These are phyloP conservation scores for Sebastes goodei DNA, from an alignment of 2,797 vertebrate species.

Conservation along the genomic window DNA sequence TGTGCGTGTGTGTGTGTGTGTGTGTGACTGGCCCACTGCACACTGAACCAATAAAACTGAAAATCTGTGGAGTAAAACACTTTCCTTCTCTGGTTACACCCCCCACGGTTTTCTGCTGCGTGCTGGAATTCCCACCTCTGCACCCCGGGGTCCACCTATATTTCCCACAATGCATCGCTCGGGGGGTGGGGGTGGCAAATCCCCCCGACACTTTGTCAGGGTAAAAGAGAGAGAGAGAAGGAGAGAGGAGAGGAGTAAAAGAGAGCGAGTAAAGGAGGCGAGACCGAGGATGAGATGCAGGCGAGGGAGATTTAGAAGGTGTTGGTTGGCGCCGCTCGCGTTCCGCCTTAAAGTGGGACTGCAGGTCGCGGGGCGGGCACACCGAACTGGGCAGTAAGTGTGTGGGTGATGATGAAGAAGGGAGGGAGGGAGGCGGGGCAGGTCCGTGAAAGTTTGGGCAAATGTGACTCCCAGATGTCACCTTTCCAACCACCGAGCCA, in stretches of 20 bases:
- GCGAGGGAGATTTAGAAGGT: slow-evolving; percentile 37
- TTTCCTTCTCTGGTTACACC: slow-evolving; percentile 82
- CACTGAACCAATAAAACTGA: slow-evolving; percentile 86
- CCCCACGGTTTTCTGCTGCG: slow-evolving; percentile 66
- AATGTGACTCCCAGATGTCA: slow-evolving; percentile 72
- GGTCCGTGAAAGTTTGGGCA: slow-evolving; percentile 87
- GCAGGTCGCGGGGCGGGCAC: slow-evolving; percentile 19
- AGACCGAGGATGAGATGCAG: slow-evolving; percentile 14
- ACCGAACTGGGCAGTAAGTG: slow-evolving; percentile 62
- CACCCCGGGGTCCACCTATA: slow-evolving; percentile 76
- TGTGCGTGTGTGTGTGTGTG: background rate
- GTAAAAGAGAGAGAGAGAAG: background rate
- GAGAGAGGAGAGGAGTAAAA: background rate
- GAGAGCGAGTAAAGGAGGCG: slow-evolving; percentile 5
- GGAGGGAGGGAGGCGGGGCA: slow-evolving; percentile 58
- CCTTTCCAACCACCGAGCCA: slow-evolving; percentile 32
- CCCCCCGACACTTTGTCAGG: slow-evolving; percentile 15
- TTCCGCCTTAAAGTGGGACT: background rate
- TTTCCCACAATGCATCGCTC: slow-evolving; percentile 65
- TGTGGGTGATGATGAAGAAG: slow-evolving; percentile 79
- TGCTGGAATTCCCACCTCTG: slow-evolving; percentile 84
- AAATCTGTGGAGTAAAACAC: slow-evolving; percentile 85
- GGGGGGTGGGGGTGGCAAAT: background rate
- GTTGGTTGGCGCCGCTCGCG: slow-evolving; percentile 16
- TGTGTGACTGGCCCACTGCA: slow-evolving; percentile 58